Percentiles rank a stretch among this genome's conserved stretches.
Conservation (phyloP, 2,113 vertebrate genomes). For the Corythornis vintsioides region DNA sequence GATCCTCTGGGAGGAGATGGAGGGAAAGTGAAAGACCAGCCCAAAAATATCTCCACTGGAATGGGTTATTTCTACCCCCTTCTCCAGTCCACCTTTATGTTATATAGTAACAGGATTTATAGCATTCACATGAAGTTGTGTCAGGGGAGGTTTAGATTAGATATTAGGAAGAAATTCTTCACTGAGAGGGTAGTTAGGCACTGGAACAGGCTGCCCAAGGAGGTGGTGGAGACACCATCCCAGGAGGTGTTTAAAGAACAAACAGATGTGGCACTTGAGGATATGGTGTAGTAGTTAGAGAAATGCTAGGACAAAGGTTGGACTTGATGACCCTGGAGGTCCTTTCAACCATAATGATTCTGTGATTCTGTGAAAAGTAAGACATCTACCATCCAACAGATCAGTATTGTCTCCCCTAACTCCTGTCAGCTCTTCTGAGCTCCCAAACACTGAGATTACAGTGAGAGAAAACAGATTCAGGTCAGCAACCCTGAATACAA, state of each 20-base stretch:
- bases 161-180: too few species aligned
- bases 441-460: conserved; percentile 52
- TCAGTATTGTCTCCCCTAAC: conserved; percentile 56
- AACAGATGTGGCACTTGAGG: too few species aligned
- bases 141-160: too few species aligned
- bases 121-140: neutral
- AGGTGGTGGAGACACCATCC: too few species aligned
- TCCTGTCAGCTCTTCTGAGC: conserved; percentile 61
- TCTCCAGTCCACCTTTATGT: neutral
- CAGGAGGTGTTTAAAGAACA: too few species aligned
- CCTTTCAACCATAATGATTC: too few species aligned
- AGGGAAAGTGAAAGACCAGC: neutral
- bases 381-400: neutral
- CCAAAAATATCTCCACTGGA: neutral
- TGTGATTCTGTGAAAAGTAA: neutral
- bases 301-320: too few species aligned
- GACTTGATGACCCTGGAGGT: too few species aligned
- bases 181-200: too few species aligned
- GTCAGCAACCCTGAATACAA: conserved; percentile 74
- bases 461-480: conserved; percentile 72
- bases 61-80: neutral
- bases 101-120: neutral
- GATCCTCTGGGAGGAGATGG: neutral
- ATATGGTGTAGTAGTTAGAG: too few species aligned
- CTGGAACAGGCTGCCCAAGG: too few species aligned